phyloP scores from a whole-genome alignment of 2,113 vertebrate species.

The Lontra canadensis region DNA sequence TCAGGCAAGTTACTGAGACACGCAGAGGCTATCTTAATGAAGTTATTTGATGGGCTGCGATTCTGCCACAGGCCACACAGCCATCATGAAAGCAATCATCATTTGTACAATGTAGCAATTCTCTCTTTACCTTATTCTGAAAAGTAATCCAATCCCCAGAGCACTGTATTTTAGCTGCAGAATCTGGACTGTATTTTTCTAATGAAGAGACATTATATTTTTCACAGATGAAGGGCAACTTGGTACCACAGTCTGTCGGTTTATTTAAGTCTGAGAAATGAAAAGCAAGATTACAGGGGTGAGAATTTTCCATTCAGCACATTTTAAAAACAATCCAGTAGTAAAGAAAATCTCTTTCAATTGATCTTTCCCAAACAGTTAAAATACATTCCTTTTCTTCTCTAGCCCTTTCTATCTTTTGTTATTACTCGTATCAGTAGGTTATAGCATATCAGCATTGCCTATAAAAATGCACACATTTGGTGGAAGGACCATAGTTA shows the following conservation, averaged over 20 bases:
- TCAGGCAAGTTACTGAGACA: neutral
- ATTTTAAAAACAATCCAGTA: constrained; percentile 25
- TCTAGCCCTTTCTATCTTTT: neutral
- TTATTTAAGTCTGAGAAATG: constrained; percentile 80
- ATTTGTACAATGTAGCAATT: neutral
- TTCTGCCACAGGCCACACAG: neutral
- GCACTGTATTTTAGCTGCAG: constrained; percentile 84
- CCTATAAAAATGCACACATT: neutral
- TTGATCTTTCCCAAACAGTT: neutral
- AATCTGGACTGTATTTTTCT: constrained; percentile 86
- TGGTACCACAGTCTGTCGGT: constrained; percentile 80
- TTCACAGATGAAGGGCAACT: constrained; percentile 93
- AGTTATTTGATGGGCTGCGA: neutral
- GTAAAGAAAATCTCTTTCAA: neutral
- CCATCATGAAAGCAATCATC: neutral
- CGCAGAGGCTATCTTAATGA: neutral
- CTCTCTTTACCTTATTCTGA: constrained; percentile 90
- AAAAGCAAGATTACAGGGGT: constrained; percentile 34
- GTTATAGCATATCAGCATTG: neutral
- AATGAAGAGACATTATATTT: constrained; percentile 89
- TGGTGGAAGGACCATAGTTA: neutral
- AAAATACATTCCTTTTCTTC: constrained; percentile 3
- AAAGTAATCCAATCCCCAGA: constrained; percentile 83
- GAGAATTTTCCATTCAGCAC: neutral
- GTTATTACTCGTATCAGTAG: neutral